phyloP scores from a whole-genome alignment of 2,113 vertebrate genomes.

The Alligator sinensis region DNA sequence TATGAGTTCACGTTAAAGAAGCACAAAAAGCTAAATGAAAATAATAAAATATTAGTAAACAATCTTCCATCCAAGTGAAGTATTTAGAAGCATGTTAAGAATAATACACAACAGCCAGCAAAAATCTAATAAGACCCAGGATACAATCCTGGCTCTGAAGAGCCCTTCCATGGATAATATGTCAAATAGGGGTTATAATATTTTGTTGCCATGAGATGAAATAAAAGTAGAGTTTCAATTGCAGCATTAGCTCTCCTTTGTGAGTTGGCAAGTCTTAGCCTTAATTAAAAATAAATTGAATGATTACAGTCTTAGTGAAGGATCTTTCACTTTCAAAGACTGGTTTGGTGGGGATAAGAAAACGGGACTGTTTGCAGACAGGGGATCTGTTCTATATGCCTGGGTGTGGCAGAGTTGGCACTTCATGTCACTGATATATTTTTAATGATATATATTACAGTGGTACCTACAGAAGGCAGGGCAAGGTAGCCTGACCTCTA shows the following conservation, averaged over 20 bases:
- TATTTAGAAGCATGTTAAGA: not conserved
- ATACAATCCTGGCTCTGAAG: not conserved
- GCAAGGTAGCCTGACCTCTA: too few species aligned
- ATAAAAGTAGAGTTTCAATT: not conserved
- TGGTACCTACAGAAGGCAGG: not conserved
- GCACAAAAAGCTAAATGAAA: not conserved
- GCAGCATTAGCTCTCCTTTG: not conserved
- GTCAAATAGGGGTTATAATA: not conserved
- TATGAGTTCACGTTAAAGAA: not conserved
- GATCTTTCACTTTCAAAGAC: not conserved
- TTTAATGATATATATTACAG: not conserved
- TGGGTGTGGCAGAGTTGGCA: not conserved
- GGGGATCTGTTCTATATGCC: not conserved
- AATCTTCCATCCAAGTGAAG: not conserved
- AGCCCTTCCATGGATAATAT: not conserved
- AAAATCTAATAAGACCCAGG: not conserved
- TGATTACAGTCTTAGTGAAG: not conserved
- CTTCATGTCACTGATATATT: not conserved
- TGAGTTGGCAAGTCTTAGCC: not conserved
- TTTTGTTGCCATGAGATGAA: not conserved
- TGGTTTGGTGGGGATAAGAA: not conserved
- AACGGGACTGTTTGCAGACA: not conserved
- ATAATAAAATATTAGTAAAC: not conserved
- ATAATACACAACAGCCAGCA: not conserved
- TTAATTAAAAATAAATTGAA: not conserved